Conservation (phyloP, 2,888 invertebrate genomes). For the Drosophila atripex region DNA sequence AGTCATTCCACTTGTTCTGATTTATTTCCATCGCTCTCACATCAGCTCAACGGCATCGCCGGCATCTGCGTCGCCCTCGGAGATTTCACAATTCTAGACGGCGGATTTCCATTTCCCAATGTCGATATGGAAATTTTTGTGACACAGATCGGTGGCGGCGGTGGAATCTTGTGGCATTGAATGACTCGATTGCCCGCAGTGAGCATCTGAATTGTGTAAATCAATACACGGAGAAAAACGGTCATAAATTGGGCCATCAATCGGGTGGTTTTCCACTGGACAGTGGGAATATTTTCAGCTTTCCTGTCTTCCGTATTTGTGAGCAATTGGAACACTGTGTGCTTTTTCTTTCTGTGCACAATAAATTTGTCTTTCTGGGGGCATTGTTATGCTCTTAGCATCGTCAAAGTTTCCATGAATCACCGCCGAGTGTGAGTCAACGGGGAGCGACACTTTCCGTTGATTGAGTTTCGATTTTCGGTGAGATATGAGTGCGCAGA, state of each 20-base stretch:
- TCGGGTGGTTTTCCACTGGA: too few relatives aligned
- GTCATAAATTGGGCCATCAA: too few relatives aligned
- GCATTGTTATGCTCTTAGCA: conserved; percentile 33
- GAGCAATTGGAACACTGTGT: too few relatives aligned
- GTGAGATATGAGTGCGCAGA: background rate
- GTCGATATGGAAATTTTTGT: conserved; percentile 59
- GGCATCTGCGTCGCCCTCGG: background rate
- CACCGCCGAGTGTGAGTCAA: conserved; percentile 24
- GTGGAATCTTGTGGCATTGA: conserved; percentile 36
- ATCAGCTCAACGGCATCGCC: background rate
- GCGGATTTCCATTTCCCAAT: conserved; percentile 48
- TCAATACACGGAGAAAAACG: conserved; percentile 19
- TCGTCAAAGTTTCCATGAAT: conserved; percentile 24
- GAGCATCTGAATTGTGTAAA: conserved; percentile 32
- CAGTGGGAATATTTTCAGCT: too few relatives aligned
- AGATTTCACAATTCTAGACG: conserved; percentile 31
- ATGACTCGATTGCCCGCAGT: conserved; percentile 24
- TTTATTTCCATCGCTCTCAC: conserved; percentile 22
- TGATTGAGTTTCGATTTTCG: background rate
- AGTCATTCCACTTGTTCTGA: conserved; percentile 11
- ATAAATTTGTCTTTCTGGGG: background rate
- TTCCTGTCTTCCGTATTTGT: too few relatives aligned
- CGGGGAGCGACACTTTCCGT: conserved; percentile 16
- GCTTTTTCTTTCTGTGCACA: background rate
- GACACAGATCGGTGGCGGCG: conserved; percentile 29